Evolutionary conservation across 2,113 vertebrate species (phyloP).

Genomic region (Cettia cetti): DNA sequence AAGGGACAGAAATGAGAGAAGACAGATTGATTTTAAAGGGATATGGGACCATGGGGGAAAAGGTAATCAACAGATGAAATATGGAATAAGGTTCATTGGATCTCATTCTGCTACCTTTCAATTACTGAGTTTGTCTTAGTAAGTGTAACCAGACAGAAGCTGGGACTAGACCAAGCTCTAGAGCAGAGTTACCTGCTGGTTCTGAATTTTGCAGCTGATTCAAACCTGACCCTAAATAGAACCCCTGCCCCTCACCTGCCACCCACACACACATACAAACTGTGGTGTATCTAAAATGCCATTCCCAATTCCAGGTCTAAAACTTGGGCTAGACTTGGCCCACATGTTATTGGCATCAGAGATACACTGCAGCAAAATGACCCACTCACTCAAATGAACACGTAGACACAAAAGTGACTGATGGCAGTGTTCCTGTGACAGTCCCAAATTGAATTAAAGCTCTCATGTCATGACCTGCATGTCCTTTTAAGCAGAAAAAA

Average conservation of each 20-base stretch:
- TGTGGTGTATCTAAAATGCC: background rate
- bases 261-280: fast-evolving
- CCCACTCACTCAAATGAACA: background rate
- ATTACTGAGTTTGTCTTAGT: background rate
- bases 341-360: background rate
- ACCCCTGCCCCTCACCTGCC: background rate
- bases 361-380: background rate
- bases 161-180: background rate
- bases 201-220: background rate
- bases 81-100: background rate
- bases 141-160: background rate
- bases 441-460: background rate
- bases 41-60: background rate
- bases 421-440: background rate
- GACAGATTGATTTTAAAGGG: conserved; percentile 13
- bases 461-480: background rate
- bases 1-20: background rate
- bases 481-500: background rate
- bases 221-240: background rate
- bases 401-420: background rate
- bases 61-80: conserved; percentile 33
- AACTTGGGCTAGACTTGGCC: background rate
- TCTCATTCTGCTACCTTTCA: background rate
- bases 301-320: background rate
- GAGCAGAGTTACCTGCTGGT: background rate